Evolutionary conservation across 2,888 invertebrate species (phyloP).

Genomic region (Sipunculus nudus): DNA sequence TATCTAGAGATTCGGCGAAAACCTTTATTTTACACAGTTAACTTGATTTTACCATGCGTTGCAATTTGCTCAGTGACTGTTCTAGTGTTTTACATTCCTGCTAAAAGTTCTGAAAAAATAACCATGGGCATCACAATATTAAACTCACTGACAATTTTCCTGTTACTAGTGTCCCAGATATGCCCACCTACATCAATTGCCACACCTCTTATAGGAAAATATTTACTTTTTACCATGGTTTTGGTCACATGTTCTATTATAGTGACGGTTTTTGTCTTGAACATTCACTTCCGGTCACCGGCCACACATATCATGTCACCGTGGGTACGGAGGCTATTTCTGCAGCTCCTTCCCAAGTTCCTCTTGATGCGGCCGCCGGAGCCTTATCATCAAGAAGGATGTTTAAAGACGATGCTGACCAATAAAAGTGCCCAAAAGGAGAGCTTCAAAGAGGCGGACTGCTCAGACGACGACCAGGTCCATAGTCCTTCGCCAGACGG

Average conservation of each 20-base stretch:
- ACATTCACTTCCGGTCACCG: conserved; percentile 97
- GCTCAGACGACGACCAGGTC: no score
- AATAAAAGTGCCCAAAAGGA: no score
- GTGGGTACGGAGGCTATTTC: conserved; percentile 95
- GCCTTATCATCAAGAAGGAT: no score
- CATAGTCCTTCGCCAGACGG: no score
- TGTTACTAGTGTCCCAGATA: conserved; percentile 96
- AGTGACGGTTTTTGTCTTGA: conserved; percentile 95
- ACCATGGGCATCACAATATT: conserved; percentile 95
- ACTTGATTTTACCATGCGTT: conserved; percentile 95
- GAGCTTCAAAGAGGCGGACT: no score
- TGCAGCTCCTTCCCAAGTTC: conserved; percentile 90
- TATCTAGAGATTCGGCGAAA: conserved; percentile 67
- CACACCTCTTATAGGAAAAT: conserved; percentile 90
- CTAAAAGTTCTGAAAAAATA: conserved; percentile 98
- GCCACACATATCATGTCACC: conserved; percentile 98
- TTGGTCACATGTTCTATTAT: conserved; percentile 95
- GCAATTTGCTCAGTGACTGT: conserved; percentile 96
- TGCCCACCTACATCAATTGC: conserved; percentile 98
- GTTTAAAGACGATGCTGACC: no score
- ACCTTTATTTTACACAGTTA: conserved; percentile 94
- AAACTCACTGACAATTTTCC: conserved; percentile 99
- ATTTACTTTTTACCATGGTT: conserved; percentile 98
- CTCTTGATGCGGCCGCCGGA: conserved; percentile 88
- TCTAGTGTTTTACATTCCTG: conserved; percentile 95